Evolutionary conservation across 2,888 invertebrate species (phyloP).

Genomic region (Rosalia funebris): DNA sequence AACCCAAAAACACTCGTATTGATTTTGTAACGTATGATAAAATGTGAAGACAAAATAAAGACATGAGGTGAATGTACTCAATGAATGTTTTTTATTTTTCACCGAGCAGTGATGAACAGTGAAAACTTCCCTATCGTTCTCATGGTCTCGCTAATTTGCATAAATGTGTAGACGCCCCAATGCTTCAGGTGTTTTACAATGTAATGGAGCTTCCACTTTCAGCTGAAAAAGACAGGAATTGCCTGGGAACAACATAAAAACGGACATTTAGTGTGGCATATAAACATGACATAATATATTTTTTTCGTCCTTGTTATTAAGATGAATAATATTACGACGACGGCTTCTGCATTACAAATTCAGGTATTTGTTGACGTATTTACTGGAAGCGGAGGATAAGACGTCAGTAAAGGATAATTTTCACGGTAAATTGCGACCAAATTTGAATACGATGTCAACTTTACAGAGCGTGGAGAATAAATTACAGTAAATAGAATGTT

Average conservation of each 20-base stretch:
- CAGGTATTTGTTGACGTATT: slow-evolving; percentile 39
- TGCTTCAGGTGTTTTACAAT: slow-evolving; percentile 21
- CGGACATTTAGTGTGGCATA: slow-evolving; percentile 13
- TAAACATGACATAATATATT: slow-evolving; percentile 32
- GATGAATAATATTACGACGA: slow-evolving; percentile 24
- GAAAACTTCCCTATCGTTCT: slow-evolving; percentile 12
- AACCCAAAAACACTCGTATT: no score
- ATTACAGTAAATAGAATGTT: slow-evolving; percentile 21
- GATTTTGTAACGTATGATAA: no score
- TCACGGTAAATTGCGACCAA: slow-evolving; percentile 42
- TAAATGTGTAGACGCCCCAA: slow-evolving; percentile 18
- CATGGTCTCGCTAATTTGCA: slow-evolving; percentile 6
- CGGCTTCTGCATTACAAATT: slow-evolving; percentile 34
- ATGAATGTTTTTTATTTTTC: slow-evolving; percentile 9
- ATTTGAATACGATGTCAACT: slow-evolving; percentile 44
- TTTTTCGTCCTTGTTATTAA: slow-evolving; percentile 30
- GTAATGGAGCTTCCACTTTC: slow-evolving; percentile 7
- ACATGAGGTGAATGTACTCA: no score
- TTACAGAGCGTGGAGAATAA: slow-evolving; percentile 22
- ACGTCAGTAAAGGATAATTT: slow-evolving; percentile 44
- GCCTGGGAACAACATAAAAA: slow-evolving; percentile 19
- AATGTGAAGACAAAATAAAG: no score
- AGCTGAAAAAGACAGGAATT: slow-evolving; percentile 20
- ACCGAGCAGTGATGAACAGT: background rate
- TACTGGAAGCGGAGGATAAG: slow-evolving; percentile 37